Evolutionary conservation across 2,113 vertebrate species (phyloP).

Genomic region (Callaeas wilsoni): DNA sequence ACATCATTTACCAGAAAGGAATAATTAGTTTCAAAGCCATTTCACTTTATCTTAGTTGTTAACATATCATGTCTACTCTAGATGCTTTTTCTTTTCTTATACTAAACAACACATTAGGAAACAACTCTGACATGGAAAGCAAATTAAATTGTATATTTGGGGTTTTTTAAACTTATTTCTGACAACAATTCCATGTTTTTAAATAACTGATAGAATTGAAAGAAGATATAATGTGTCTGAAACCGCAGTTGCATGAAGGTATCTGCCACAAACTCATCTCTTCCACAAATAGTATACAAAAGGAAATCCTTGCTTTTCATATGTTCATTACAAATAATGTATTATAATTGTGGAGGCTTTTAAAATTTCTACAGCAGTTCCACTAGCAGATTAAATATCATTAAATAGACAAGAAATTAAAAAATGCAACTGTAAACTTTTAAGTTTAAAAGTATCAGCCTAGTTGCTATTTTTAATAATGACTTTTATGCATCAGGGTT

Average conservation of each 20-base stretch:
- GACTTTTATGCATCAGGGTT: not conserved
- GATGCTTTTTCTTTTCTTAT: not conserved
- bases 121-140: not conserved
- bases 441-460: not conserved
- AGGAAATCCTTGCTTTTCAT: not conserved
- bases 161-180: rapidly evolving
- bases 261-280: not conserved
- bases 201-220: not conserved
- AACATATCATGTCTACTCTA: not conserved
- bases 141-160: not conserved
- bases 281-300: not conserved
- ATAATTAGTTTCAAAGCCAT: not conserved
- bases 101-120: not conserved
- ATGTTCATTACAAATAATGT: not conserved
- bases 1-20: not conserved
- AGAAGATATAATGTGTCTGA: not conserved
- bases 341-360: not conserved
- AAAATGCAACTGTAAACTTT: not conserved
- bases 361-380: not conserved
- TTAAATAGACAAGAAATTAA: not conserved
- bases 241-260: not conserved
- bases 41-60: not conserved
- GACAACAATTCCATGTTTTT: not conserved
- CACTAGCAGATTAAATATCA: not conserved
- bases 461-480: not conserved